phyloP scores from a whole-genome alignment of 2,113 vertebrate genomes.

The Hemichromis elongatus region DNA sequence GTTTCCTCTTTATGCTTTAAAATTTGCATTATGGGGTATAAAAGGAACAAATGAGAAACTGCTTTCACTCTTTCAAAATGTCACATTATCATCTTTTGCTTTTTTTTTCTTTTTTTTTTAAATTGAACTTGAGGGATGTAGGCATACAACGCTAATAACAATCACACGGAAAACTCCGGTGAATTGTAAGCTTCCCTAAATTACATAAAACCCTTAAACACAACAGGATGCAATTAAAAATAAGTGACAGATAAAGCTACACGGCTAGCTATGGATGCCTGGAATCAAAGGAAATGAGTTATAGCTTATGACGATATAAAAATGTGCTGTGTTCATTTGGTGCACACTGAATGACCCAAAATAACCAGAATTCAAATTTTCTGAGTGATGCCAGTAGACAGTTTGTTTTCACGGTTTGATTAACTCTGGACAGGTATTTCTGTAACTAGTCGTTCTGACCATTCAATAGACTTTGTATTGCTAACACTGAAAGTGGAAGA shows the following conservation, averaged over 20 bases:
- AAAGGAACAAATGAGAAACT: neutral
- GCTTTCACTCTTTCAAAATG: neutral
- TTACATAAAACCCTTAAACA: neutral
- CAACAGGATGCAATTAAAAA: neutral
- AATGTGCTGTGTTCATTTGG: neutral
- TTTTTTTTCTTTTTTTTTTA: neutral
- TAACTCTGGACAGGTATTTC: neutral
- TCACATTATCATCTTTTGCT: neutral
- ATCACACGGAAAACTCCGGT: neutral
- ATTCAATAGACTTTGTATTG: neutral
- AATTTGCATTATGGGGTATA: neutral
- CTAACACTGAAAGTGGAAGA: neutral
- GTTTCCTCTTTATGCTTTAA: neutral
- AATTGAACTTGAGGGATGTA: neutral
- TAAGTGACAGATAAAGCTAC: neutral
- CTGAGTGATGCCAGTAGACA: neutral
- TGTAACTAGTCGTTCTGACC: neutral
- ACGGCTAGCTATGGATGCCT: neutral
- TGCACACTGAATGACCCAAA: neutral
- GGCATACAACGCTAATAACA: neutral
- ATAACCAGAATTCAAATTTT: neutral
- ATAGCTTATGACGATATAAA: neutral
- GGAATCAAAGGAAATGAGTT: neutral
- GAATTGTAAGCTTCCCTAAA: neutral
- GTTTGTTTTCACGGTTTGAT: neutral